Evolutionary conservation across 2,113 vertebrate genomes (phyloP), one percentile per base, ranked within the genome.

Genomic region (Rhinoderma darwinii): DNA sequence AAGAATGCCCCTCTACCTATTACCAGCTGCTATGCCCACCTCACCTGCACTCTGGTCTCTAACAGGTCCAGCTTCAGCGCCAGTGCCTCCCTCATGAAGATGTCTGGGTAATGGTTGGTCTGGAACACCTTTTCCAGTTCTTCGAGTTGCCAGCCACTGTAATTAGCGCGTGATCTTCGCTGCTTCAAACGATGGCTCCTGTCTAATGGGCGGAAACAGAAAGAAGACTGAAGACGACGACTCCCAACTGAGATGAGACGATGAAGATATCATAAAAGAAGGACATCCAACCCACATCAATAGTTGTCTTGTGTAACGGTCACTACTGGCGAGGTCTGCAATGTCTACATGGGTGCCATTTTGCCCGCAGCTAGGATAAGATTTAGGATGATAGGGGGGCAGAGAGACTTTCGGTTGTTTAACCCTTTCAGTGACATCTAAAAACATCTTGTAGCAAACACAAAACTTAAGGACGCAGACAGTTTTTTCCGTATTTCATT

Each of bases 101-200:
- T 91, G 88, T 96, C 96, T 1, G 96, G 96, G 90, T 96, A 96
- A 91, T 95, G 95, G 12, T 95, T 96, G 89, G 90, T 94, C 91
- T 95, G 91, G 47, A 96, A 96, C 76, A 95, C 94, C 88, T 95
- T 96, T 91, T 96, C 96, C 90, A 96, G 91, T 92, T 96, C 95
- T 90, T 96, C 94, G 89, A 96, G 94, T 91, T 96, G 95, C 95
- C 96, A 96, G 92, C 94, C 95, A 94, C 94, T 96, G 94, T 96
- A 96, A 94, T 96, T 96, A 91, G 96, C 96, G 83, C 96, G 92
- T 1, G 96, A 94, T 0, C 96, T 94, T 82, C 96, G 91, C 91
- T 96, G 95, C 91, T 96, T 96, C 92, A 93, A 93, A 88, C 95
- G 95, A 91, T 94, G 94, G 85, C 92, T 93, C 90, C 96, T 95